Evolutionary conservation across 2,113 vertebrate species (phyloP).

Genomic region (Lophius piscatorius): DNA sequence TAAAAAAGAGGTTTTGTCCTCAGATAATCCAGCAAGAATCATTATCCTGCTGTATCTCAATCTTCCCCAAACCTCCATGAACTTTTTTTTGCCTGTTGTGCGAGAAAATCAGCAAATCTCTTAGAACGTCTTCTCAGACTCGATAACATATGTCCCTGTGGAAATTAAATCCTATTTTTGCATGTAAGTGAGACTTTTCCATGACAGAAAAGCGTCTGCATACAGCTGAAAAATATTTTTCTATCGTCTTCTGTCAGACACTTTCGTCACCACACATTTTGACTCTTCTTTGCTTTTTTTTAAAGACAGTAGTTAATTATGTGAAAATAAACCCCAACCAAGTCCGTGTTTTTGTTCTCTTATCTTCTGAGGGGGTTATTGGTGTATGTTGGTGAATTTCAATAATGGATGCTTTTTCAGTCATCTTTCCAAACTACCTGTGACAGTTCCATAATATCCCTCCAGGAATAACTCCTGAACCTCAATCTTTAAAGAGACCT

Average conservation of each 20-base stretch:
- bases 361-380: slow-evolving; percentile 17
- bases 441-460: too few species aligned
- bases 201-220: not conserved
- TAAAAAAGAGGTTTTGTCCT: not conserved
- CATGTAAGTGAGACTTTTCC: not conserved
- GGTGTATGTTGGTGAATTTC: slow-evolving; percentile 15
- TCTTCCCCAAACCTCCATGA: not conserved
- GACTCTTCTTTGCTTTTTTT: slow-evolving; percentile 12
- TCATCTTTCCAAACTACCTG: slow-evolving; percentile 22
- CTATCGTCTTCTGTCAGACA: not conserved
- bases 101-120: not conserved
- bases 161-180: not conserved
- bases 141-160: not conserved
- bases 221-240: slow-evolving; percentile 6
- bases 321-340: slow-evolving; percentile 24
- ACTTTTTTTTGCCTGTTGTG: not conserved
- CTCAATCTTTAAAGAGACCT: slow-evolving; percentile 11
- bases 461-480: slow-evolving; percentile 37
- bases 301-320: slow-evolving; percentile 19
- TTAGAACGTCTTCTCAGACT: not conserved
- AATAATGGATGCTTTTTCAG: not conserved
- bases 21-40: not conserved
- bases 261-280: not conserved
- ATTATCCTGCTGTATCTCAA: not conserved
- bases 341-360: not conserved